Evolutionary conservation across 2,797 vertebrate genomes (phyloP), one percentile per base, ranked within the genome.

Genomic region (Cossypha polioptera): DNA sequence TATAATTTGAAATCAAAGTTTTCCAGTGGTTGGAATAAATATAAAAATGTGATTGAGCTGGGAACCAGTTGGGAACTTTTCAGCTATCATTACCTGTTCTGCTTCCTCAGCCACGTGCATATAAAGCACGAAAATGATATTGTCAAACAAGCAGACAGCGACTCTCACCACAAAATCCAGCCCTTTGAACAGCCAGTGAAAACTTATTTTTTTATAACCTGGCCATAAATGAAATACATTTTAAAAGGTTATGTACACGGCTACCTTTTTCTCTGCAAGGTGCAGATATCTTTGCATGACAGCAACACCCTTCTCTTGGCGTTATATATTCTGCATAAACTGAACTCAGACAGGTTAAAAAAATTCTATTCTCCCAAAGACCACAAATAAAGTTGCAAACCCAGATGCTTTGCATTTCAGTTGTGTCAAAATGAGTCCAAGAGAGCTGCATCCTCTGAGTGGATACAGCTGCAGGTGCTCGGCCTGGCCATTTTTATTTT

Each of bases 381-480:
- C 42, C 20, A 50, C 3, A 74, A 24, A 47, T 19, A 9, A 79
- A 81, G 20, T 40, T 81, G 40, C 16, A 47, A 92, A 92, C 2
- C 18, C 33, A 92, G 84, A 72, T 8, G 13, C 18, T 72, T 63
- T 77, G 40, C 14, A 35, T 42, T 79, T 72, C 16, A 48, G 7
- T 43, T 62, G 21, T 16, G 19, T 31, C 54, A 78, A 85, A 78
- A 73, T 16, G 5, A 81, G 57, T 79, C 67, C 55, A 43, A 22
- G 16, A 61, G 50, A 81, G 38, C n/a, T 75, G 31, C 4, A 57
- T 15, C 36, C 11, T 63, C 76, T 20, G 22, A 0, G 0, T 1
- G 1, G 31, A 25, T 22, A 21, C 5, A 33, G 48, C n/a, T 80
- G 40, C 48, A 63, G 48, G 54, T 75, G 25, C 54, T 59, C 45